These are phyloP conservation scores for Xenops minutus DNA, from an alignment of 2,797 vertebrate genomes.

Conservation along the genomic window DNA sequence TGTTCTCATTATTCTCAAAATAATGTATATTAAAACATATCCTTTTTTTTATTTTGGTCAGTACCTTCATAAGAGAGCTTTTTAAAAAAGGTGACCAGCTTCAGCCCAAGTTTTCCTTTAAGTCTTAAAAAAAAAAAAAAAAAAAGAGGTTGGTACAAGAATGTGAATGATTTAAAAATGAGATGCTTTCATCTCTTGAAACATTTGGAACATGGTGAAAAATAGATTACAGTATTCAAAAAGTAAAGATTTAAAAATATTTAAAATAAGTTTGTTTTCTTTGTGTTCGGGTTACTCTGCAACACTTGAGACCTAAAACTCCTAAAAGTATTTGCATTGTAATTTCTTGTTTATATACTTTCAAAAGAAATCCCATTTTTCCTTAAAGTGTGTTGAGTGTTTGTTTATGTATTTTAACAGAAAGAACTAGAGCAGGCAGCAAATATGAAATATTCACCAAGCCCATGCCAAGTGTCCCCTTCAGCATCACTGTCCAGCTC, in stretches of 20 bases:
- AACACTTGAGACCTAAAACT: not conserved
- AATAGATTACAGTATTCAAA: conserved; percentile 14
- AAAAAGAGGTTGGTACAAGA: not conserved
- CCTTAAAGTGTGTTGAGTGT: not conserved
- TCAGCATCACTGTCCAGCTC: not conserved
- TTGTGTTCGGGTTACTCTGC: not conserved
- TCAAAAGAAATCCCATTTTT: not conserved
- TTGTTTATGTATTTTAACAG: not conserved
- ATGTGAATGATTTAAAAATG: conserved; percentile 21
- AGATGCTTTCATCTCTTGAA: conserved; percentile 23
- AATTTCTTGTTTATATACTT: not conserved
- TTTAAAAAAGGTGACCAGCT: conserved; percentile 24
- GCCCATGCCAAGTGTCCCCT: not conserved
- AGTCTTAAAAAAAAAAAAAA: not conserved
- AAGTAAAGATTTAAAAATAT: not conserved
- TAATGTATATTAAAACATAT: conserved; percentile 15
- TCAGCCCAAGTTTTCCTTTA: not conserved
- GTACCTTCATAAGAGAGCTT: not conserved
- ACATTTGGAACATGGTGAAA: conserved; percentile 18
- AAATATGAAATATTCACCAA: not conserved
- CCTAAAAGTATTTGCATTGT: not conserved
- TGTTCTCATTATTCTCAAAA: not conserved
- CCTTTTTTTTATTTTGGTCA: not conserved
- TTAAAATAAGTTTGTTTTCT: not conserved
- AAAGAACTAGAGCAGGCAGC: not conserved